Conservation (phyloP, 1,140 invertebrate species). For the Drosophila ogumai region DNA sequence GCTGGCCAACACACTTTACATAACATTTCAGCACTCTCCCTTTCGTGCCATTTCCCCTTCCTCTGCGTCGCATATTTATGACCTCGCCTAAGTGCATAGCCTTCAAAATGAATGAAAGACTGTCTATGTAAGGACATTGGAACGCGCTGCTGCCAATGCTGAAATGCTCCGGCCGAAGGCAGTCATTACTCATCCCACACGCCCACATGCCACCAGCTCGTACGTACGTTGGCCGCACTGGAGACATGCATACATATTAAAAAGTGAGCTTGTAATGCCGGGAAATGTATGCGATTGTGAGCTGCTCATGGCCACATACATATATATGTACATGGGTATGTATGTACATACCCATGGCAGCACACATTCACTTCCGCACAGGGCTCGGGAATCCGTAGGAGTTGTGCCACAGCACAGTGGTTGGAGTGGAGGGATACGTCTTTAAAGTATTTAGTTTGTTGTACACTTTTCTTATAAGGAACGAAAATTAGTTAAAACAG, state of each 20-base stretch:
- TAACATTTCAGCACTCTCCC: constrained; percentile 34
- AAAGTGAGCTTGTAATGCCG: constrained; percentile 19
- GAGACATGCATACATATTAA: constrained; percentile 20
- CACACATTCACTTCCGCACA: constrained; percentile 51
- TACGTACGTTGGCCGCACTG: constrained; percentile 50
- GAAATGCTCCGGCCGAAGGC: constrained; percentile 43
- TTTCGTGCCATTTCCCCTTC: constrained; percentile 10
- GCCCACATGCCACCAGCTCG: constrained; percentile 43
- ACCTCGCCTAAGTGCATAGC: constrained; percentile 78
- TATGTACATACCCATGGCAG: constrained; percentile 6
- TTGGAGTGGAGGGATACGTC: background rate
- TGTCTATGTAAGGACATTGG: constrained; percentile 67
- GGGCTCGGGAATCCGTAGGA: constrained; percentile 10
- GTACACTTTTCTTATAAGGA: background rate
- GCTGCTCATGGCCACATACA: constrained; percentile 12
- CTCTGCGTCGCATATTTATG: constrained; percentile 53
- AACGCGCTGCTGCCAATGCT: constrained; percentile 69
- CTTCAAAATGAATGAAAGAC: constrained; percentile 61
- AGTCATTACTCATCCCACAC: constrained; percentile 73
- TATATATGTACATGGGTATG: background rate
- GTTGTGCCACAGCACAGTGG: constrained; percentile 8
- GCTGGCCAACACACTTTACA: constrained; percentile 47
- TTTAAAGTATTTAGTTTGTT: background rate
- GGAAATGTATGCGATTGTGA: constrained; percentile 29
- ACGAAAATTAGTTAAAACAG: background rate